Percentiles rank a stretch among this genome's conserved stretches.
Conservation (phyloP, 2,113 vertebrate genomes). For the Melozone crissalis region DNA sequence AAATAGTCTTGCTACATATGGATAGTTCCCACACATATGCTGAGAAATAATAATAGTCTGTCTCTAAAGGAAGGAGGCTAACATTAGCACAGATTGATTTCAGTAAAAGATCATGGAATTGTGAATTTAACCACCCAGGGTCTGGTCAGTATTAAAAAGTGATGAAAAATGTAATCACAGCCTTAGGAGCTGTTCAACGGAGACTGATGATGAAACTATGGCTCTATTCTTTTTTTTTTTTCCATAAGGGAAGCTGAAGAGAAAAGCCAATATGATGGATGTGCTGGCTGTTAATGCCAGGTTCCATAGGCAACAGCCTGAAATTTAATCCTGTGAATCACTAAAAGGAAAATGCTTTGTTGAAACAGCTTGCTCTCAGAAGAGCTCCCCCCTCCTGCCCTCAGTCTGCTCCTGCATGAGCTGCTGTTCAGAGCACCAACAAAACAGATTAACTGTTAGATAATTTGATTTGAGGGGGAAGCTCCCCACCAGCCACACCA, state of each 20-base stretch:
- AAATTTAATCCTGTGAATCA: conserved; percentile 24
- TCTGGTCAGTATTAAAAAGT: background rate
- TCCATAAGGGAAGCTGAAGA: background rate
- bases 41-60: background rate
- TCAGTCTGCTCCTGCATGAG: background rate
- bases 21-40: background rate
- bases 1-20: background rate
- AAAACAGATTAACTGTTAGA: conserved; percentile 55
- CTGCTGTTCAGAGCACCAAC: background rate
- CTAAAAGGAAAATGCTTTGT: conserved; percentile 20
- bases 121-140: background rate
- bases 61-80: background rate
- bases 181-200: background rate
- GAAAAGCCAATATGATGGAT: background rate
- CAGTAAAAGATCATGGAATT: background rate
- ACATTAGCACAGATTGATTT: background rate
- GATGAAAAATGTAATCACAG: background rate
- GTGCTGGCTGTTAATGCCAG: background rate
- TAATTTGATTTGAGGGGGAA: conserved; percentile 10
- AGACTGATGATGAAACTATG: background rate
- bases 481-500: background rate
- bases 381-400: background rate
- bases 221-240: background rate
- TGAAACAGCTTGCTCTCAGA: conserved; percentile 25
- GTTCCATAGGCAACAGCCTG: conserved; percentile 22